A percentile compares a stretch with the other conserved stretches of the same genome.
Conservation (phyloP, 1,140 invertebrate genomes). For the Yoshiicerus persimilis region DNA sequence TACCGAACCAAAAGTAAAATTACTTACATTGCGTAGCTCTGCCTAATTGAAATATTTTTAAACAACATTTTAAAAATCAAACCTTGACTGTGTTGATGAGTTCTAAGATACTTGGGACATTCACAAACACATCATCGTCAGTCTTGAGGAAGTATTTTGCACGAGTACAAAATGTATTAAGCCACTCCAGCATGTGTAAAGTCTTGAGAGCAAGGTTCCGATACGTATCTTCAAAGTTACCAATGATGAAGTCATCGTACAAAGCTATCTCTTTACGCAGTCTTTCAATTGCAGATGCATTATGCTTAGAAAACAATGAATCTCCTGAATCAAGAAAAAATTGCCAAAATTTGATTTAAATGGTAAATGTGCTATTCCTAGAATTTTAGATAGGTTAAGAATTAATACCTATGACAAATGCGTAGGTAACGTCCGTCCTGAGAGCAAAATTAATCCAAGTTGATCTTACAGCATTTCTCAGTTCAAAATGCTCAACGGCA, state of each 20-base stretch:
- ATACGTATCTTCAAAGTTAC: conserved; percentile 53
- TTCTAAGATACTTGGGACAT: conserved; percentile 30
- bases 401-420: conserved; percentile 26
- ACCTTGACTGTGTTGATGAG: conserved; percentile 27
- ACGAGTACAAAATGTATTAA: conserved; percentile 49
- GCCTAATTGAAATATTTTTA: too few species aligned
- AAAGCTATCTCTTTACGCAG: neutral
- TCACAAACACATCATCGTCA: conserved; percentile 53
- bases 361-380: neutral
- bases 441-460: conserved; percentile 21
- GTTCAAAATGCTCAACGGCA: conserved; percentile 22
- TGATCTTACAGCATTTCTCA: conserved; percentile 13
- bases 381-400: neutral
- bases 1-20: too few species aligned
- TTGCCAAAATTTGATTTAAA: neutral
- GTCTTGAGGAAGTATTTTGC: conserved; percentile 52
- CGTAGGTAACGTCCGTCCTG: neutral
- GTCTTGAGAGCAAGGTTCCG: conserved; percentile 54
- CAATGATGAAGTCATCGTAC: conserved; percentile 49
- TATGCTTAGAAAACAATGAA: neutral
- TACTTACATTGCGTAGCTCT: too few species aligned
- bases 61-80: neutral
- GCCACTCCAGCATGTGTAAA: conserved; percentile 53
- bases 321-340: conserved; percentile 19
- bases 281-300: neutral